phyloP scores from a whole-genome alignment of 1,140 invertebrate species.

The Argopecten irradians region DNA sequence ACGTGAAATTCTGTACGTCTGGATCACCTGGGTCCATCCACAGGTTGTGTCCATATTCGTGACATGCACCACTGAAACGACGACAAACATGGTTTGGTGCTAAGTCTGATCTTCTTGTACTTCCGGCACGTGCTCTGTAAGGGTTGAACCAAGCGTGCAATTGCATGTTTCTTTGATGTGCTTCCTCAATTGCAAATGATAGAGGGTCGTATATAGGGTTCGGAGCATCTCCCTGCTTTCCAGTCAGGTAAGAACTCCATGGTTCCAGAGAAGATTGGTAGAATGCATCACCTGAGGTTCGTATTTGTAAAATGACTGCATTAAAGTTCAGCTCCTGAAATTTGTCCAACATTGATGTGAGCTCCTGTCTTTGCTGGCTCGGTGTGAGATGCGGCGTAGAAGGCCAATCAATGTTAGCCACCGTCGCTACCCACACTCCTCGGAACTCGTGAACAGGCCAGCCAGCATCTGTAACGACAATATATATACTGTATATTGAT shows the following conservation, averaged over 20 bases:
- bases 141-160: conserved; percentile 75
- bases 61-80: conserved; percentile 61
- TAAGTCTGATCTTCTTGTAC: conserved; percentile 54
- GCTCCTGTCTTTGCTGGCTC: conserved; percentile 63
- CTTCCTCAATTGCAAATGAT: conserved; percentile 60
- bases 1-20: conserved; percentile 58
- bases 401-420: conserved; percentile 75
- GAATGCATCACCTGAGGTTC: conserved; percentile 66
- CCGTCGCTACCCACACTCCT: conserved; percentile 72
- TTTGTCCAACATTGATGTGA: conserved; percentile 60
- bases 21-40: conserved; percentile 73
- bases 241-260: conserved; percentile 73
- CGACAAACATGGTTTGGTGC: conserved; percentile 69
- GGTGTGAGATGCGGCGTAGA: conserved; percentile 56
- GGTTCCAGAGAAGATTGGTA: conserved; percentile 70
- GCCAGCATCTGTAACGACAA: background rate
- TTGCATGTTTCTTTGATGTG: conserved; percentile 67
- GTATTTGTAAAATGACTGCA: conserved; percentile 70
- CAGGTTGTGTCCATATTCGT: conserved; percentile 65
- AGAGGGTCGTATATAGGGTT: conserved; percentile 71
- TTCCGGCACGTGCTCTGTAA: conserved; percentile 62
- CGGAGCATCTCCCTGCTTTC: conserved; percentile 68
- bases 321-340: conserved; percentile 67
- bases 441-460: conserved; percentile 66
- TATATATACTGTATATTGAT: too few relatives aligned